Conservation (phyloP, 2,888 invertebrate genomes). For the Ditylenchus weischeri region DNA sequence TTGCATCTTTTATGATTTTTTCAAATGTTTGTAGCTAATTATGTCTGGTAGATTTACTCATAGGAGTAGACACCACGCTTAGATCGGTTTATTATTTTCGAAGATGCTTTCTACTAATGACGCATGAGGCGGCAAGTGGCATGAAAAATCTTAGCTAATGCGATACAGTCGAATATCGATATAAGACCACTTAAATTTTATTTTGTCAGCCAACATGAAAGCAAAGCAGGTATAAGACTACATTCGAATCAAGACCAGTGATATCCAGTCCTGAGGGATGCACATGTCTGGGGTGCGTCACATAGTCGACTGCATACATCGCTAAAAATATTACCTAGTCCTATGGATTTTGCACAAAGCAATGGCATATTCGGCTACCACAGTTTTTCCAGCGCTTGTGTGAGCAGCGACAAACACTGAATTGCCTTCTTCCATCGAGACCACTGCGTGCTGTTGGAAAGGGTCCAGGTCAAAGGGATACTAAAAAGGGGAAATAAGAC, state of each 20-base stretch:
- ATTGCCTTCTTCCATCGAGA: constrained; percentile 85
- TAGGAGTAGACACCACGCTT: too few species aligned
- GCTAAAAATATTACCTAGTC: constrained; percentile 42
- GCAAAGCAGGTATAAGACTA: background rate
- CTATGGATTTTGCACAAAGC: constrained; percentile 78
- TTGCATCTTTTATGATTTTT: background rate
- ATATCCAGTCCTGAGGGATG: too few species aligned
- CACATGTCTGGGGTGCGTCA: too few species aligned
- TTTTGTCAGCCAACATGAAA: background rate
- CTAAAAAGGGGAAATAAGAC: constrained; percentile 32
- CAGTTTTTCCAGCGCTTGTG: constrained; percentile 94
- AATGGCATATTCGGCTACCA: constrained; percentile 97
- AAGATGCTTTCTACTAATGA: too few species aligned
- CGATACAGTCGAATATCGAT: too few species aligned
- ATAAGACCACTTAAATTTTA: too few species aligned
- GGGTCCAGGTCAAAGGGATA: constrained; percentile 84
- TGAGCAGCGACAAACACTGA: constrained; percentile 98
- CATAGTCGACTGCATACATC: too few species aligned
- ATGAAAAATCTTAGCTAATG: too few species aligned
- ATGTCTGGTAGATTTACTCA: too few species aligned
- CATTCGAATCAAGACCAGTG: too few species aligned
- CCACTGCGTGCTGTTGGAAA: constrained; percentile 93
- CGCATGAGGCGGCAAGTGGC: too few species aligned
- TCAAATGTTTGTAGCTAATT: background rate
- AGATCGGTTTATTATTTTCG: too few species aligned